Evolutionary conservation across 1,140 invertebrate genomes (phyloP).

Genomic region (Acromyrmex charruanus): DNA sequence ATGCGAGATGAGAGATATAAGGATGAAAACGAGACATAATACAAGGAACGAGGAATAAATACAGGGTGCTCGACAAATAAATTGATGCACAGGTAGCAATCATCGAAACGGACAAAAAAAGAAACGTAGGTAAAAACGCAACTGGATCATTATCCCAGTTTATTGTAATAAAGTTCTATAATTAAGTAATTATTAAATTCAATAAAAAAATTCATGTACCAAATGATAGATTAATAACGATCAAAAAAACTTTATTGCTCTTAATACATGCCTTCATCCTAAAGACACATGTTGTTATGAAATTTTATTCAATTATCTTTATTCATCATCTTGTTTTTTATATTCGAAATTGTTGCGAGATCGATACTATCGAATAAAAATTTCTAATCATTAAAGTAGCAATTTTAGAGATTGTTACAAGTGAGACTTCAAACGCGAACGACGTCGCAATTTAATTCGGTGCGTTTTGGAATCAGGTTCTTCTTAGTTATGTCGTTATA

Average conservation of each 20-base stretch:
- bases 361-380: background rate
- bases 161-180: conserved; percentile 12
- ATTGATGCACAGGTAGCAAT: background rate
- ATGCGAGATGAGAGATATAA: conserved; percentile 9
- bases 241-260: background rate
- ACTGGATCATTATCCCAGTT: background rate
- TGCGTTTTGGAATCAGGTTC: background rate
- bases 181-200: conserved; percentile 20
- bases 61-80: conserved; percentile 14
- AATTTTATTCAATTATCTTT: background rate
- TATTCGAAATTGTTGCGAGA: background rate
- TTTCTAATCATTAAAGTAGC: background rate
- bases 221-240: background rate
- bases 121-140: background rate
- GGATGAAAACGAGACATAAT: background rate
- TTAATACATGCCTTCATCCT: background rate
- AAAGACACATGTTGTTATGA: background rate
- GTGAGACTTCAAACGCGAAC: background rate
- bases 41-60: conserved; percentile 19
- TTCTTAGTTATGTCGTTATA: conserved; percentile 17
- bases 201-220: background rate
- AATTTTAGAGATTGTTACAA: background rate
- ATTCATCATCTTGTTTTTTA: background rate
- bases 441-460: conserved; percentile 26
- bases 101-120: background rate